Evolutionary conservation across 2,797 vertebrate species (phyloP).

Genomic region (Lacerta agilis): DNA sequence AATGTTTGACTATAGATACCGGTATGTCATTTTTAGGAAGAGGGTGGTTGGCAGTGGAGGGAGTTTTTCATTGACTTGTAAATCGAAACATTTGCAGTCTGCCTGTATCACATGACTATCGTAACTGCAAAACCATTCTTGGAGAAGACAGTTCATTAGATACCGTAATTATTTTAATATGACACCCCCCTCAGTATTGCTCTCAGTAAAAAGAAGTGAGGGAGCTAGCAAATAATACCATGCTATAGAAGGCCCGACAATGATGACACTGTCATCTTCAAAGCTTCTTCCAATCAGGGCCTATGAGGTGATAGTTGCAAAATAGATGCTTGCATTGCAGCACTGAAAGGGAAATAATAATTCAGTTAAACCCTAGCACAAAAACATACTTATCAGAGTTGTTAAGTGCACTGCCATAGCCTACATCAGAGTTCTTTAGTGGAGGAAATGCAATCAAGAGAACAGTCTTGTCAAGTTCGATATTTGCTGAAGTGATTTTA

Average conservation of each 20-base stretch:
- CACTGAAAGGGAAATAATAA: conserved; percentile 54
- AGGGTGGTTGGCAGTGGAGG: background rate
- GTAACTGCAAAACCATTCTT: conserved; percentile 39
- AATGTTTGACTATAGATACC: conserved; percentile 25
- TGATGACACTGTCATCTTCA: conserved; percentile 45
- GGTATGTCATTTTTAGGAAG: conserved; percentile 17
- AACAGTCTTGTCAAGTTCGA: conserved; percentile 44
- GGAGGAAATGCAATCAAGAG: conserved; percentile 34
- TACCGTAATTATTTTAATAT: conserved; percentile 39
- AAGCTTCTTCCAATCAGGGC: conserved; percentile 45
- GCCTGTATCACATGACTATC: conserved; percentile 15
- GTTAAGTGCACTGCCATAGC: conserved; percentile 32
- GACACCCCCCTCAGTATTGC: background rate
- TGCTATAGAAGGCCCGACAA: conserved; percentile 40
- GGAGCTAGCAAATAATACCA: conserved; percentile 26
- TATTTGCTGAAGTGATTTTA: conserved; percentile 25
- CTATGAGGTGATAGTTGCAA: conserved; percentile 19
- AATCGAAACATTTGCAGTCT: conserved; percentile 26
- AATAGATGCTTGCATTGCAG: conserved; percentile 24
- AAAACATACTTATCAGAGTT: conserved; percentile 47
- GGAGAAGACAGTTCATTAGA: conserved; percentile 30
- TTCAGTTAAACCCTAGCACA: conserved; percentile 51
- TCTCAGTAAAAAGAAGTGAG: conserved; percentile 17
- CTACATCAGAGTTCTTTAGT: conserved; percentile 23
- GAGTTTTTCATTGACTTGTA: conserved; percentile 40